Evolutionary conservation across 2,888 invertebrate genomes (phyloP).

Genomic region (Lycaena phlaeas): DNA sequence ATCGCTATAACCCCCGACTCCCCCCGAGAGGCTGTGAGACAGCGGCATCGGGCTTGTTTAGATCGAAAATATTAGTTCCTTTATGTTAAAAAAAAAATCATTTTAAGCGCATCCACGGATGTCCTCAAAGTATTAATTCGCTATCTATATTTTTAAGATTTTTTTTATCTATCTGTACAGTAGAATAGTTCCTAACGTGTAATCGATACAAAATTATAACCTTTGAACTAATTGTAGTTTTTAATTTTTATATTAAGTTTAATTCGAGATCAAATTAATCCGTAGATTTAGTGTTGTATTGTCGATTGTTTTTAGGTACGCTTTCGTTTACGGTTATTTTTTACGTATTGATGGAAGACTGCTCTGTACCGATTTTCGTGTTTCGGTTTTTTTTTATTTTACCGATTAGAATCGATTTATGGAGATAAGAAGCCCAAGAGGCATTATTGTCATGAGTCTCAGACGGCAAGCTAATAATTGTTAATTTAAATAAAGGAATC

Average conservation of each 20-base stretch:
- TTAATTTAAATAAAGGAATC: constrained; percentile 60
- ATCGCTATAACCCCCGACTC: constrained; percentile 14
- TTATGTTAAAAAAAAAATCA: constrained; percentile 28
- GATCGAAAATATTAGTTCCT: constrained; percentile 30
- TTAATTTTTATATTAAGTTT: constrained; percentile 44
- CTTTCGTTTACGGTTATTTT: constrained; percentile 34
- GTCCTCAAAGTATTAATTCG: constrained; percentile 33
- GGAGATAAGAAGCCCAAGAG: constrained; percentile 49
- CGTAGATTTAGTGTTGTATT: constrained; percentile 38
- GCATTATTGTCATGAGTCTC: constrained; percentile 57
- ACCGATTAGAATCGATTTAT: constrained; percentile 19
- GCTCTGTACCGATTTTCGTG: constrained; percentile 53
- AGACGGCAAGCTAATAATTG: constrained; percentile 62
- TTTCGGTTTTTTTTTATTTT: constrained; percentile 20
- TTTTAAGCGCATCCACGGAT: constrained; percentile 16
- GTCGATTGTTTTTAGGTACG: constrained; percentile 37
- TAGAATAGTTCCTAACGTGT: constrained; percentile 67
- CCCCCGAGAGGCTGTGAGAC: constrained; percentile 43
- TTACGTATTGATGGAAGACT: constrained; percentile 61
- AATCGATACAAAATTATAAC: constrained; percentile 66
- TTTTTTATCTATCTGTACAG: constrained; percentile 59
- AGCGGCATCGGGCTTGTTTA: constrained; percentile 34
- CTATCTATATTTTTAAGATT: constrained; percentile 39
- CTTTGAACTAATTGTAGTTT: constrained; percentile 50
- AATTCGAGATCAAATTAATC: constrained; percentile 46